Base-by-base conservation (phyloP, 1,140 invertebrate genomes). In the Temnothorax longispinosus region DNA sequence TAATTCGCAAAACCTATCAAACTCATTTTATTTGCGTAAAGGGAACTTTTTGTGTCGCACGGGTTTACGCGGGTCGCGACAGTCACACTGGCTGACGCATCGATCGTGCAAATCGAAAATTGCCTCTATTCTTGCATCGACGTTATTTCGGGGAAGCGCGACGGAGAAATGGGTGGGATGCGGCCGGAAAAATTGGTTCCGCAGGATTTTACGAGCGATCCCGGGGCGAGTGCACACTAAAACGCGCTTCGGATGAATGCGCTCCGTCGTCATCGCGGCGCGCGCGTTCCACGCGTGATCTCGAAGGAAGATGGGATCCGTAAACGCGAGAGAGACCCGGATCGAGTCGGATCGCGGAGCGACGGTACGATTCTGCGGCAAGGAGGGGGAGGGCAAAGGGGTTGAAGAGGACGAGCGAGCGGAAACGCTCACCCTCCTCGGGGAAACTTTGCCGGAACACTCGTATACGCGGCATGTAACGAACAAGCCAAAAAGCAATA, bases 401-500 rank as follows among this genome's bases (percentile, higher is more conserved):
- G 52, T n/a, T 54, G 52, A 54, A 80, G 27, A 35, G 21, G 7
- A 38, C 6, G 76, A 58, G 38, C 44, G 27, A 58, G 67, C 27
- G 69, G 44, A 62, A 62, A 60, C 54, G 15, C 18, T 18, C 60
- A 47, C 47, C 47, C 77, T 54, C 35, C 62, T 41, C 47, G 18
- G 54, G 38, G n/a, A 84, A 84, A 84, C 69, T 84, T 84, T 27
- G 69, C 41, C 21, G 50, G 50, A 32, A 18, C 65, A 35, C 35
- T 67, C 60, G 78, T 71, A 54, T 71, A 81, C 50, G 21, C 50
- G 21, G 50, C 38, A 50, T 71, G 67, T 82, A 82, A 82, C 80
- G 80, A 84, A 62, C 80, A 74, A 84, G 80, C 69, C 80, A 54
- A 74, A 74, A 75, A 84, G 80, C 69, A 84, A 84, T 84, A 84